phyloP scores from a whole-genome alignment of 2,113 vertebrate genomes.

The Enhydra lutris region DNA sequence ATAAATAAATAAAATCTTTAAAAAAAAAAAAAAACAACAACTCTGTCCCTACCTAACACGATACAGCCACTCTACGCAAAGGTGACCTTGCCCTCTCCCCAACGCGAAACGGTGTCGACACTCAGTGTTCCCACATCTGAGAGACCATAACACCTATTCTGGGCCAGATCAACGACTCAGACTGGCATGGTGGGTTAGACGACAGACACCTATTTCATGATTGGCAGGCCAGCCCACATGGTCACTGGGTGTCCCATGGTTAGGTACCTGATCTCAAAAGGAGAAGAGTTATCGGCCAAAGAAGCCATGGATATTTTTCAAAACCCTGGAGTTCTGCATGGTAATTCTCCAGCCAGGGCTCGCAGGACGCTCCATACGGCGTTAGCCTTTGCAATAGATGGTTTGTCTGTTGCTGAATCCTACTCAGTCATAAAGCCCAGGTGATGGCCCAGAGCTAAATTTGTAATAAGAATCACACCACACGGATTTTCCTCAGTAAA shows the following conservation, averaged over 20 bases:
- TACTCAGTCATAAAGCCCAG: not conserved
- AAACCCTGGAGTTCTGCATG: not conserved
- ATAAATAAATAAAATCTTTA: too few species aligned
- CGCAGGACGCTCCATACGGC: too few species aligned
- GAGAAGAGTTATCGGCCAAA: not conserved
- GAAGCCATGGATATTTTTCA: not conserved
- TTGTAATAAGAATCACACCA: not conserved
- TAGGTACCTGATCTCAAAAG: not conserved
- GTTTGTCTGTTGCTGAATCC: too few species aligned
- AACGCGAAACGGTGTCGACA: not conserved
- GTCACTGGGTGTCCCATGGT: not conserved
- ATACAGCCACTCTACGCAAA: not conserved
- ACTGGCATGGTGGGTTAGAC: not conserved
- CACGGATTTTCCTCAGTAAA: not conserved
- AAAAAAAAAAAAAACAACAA: too few species aligned
- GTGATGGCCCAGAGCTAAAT: not conserved
- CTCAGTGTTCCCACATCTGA: not conserved
- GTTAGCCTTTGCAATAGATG: not conserved
- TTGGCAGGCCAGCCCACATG: not conserved
- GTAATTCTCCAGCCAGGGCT: not conserved
- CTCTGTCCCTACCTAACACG: not conserved
- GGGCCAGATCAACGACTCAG: not conserved
- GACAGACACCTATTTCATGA: too few species aligned
- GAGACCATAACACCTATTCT: not conserved
- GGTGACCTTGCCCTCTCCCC: not conserved